Conservation (phyloP, 2,797 vertebrate species). For the Harpagifer antarcticus region DNA sequence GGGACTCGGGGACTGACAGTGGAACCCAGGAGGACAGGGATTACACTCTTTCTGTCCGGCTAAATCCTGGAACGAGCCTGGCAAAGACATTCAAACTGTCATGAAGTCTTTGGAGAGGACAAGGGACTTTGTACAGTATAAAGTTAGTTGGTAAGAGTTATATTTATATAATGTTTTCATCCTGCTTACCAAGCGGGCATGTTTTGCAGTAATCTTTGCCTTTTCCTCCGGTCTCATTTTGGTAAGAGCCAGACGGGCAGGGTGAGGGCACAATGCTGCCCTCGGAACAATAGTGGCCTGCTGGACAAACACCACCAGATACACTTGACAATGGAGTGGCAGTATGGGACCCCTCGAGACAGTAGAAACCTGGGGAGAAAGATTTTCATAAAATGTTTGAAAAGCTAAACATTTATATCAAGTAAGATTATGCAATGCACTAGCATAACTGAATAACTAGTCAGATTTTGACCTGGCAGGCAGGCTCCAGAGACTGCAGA, state of each 20-base stretch:
- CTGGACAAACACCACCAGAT: constrained; percentile 85
- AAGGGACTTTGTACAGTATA: not conserved
- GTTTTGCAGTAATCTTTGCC: constrained; percentile 82
- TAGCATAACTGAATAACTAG: not conserved
- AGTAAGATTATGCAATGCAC: not conserved
- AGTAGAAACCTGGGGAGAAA: constrained; percentile 82
- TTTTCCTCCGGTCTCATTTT: constrained; percentile 80
- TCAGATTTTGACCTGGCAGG: constrained; percentile 76
- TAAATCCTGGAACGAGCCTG: constrained; percentile 86
- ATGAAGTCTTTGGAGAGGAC: not conserved
- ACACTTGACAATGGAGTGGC: constrained; percentile 72
- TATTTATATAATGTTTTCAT: not conserved
- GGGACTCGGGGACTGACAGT: constrained; percentile 69
- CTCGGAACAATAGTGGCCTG: constrained; percentile 86
- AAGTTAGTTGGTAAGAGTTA: not conserved
- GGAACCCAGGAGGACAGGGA: constrained; percentile 83
- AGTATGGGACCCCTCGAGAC: constrained; percentile 80
- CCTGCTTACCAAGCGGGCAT: constrained; percentile 84
- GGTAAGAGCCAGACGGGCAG: constrained; percentile 85
- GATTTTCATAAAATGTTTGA: not conserved
- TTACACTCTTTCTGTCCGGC: constrained; percentile 82
- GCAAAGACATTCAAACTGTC: constrained; percentile 34
- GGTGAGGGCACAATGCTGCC: constrained; percentile 83
- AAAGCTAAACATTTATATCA: not conserved
- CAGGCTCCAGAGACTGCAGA: constrained; percentile 81